Evolutionary conservation across 2,113 vertebrate species (phyloP).

Genomic region (Tursiops truncatus): DNA sequence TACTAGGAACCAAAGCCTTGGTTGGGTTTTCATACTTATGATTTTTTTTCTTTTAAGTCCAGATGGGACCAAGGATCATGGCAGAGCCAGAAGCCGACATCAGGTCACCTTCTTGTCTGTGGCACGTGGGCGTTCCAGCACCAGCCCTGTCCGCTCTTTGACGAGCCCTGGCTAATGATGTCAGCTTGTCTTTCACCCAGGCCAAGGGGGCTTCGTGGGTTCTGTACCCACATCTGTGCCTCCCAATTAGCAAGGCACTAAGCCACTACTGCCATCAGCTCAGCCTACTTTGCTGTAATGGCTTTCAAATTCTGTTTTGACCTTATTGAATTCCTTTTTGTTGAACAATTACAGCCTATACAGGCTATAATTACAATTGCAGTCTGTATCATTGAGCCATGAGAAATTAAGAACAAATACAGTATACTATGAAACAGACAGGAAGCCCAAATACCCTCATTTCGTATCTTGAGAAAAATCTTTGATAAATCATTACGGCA

Average conservation of each 20-base stretch:
- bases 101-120: constrained; percentile 44
- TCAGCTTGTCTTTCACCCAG: constrained; percentile 73
- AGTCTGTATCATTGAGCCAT: constrained; percentile 65
- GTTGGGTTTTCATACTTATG: background rate
- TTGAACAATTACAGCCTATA: constrained; percentile 75
- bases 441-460: constrained; percentile 64
- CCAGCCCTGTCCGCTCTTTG: constrained; percentile 7
- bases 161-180: constrained; percentile 68
- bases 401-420: constrained; percentile 70
- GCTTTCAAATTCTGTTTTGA: constrained; percentile 80
- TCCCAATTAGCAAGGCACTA: constrained; percentile 76
- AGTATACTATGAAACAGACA: constrained; percentile 58
- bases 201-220: constrained; percentile 65
- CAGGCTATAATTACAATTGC: constrained; percentile 69
- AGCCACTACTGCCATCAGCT: constrained; percentile 56
- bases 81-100: constrained; percentile 47
- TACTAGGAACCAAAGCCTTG: background rate
- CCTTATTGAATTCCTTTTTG: constrained; percentile 75
- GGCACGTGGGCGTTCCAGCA: constrained; percentile 47
- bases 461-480: constrained; percentile 66
- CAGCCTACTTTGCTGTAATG: constrained; percentile 63
- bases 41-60: background rate
- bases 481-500: constrained; percentile 76
- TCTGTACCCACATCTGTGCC: constrained; percentile 77
- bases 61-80: background rate